Evolutionary conservation across 2,113 vertebrate species (phyloP), one percentile per base, ranked within the genome.

Genomic region (Nothobranchius furzeri): DNA sequence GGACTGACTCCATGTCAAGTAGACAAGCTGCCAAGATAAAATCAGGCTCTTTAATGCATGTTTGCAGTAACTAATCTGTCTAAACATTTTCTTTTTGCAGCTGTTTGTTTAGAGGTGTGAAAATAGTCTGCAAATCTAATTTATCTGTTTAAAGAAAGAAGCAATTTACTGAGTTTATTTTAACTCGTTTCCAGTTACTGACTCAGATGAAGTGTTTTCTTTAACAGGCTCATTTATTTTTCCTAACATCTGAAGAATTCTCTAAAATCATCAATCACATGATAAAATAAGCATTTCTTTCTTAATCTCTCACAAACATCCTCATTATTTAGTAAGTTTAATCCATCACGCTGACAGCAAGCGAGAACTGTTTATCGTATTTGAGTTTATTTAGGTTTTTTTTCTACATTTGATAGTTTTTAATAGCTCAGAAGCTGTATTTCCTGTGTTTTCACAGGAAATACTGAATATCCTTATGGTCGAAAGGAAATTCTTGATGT

Each of bases 401-500:
- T 66, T 64, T 61, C 24, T 3, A 20, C 20, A 51, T 73, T 70
- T 80, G 57, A 30, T 14, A 64, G 76, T 70, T 85, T 76, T 76
- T 73, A 72, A 73, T 42, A 52, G 73, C 68, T 63, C n/a, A 80
- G 75, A 70, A 80, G 56, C 65, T 66, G 69, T 68, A 54, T 71
- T 83, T 81, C 66, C 68, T 68, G 64, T 84, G 49, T 84, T 87
- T 89, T 88, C 77, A 85, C 80, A 87, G 78, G 79, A 82, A 82
- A 71, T 66, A 69, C 70, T 76, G 64, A 78, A 75, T 83, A 85
- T 77, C 71, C 30, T 35, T 59, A 49, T 55, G 71, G 78, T 85
- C 75, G 64, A 79, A 80, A 88, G 83, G 78, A 86, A 88, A 82
- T 83, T 78, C 75, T 87, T 87, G 86, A 88, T 87, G 86, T 86